Conservation (phyloP, 2,888 invertebrate genomes). For the Apotomis capreana region DNA sequence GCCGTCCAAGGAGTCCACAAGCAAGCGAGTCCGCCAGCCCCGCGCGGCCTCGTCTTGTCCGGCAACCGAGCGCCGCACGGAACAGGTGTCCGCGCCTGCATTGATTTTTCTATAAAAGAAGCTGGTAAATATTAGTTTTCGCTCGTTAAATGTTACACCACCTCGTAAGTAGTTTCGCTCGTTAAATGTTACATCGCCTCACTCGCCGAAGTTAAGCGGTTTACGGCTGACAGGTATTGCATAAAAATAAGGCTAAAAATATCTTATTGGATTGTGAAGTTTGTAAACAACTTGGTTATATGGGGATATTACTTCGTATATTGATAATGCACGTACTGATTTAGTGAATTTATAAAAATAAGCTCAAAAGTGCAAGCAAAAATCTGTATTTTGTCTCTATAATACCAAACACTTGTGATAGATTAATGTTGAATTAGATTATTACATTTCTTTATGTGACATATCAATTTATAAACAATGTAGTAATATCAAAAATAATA, state of each 20-base stretch:
- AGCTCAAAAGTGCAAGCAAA: too few relatives aligned
- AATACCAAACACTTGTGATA: too few relatives aligned
- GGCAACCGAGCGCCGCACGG: background rate
- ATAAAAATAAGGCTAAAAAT: background rate
- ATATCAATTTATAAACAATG: too few relatives aligned
- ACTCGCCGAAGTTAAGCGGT: background rate
- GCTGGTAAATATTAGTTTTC: slow-evolving; percentile 58
- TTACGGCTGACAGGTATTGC: background rate
- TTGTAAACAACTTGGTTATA: slow-evolving; percentile 42
- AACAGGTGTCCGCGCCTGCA: slow-evolving; percentile 50
- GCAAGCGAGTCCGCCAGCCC: background rate
- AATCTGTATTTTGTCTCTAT: too few relatives aligned
- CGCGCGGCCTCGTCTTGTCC: background rate
- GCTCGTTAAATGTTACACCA: slow-evolving; percentile 44
- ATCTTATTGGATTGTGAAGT: slow-evolving; percentile 8
- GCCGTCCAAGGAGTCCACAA: slow-evolving; percentile 57
- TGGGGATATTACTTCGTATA: background rate
- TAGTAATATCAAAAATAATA: too few relatives aligned
- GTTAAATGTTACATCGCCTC: slow-evolving; percentile 41
- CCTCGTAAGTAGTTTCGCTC: slow-evolving; percentile 44
- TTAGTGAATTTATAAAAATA: too few relatives aligned
- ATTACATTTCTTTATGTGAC: too few relatives aligned
- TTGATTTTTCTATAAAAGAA: slow-evolving; percentile 71
- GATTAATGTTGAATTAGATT: too few relatives aligned
- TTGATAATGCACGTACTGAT: too few relatives aligned